Evolutionary conservation across 2,797 vertebrate genomes (phyloP).

Genomic region (Muraenolepis orangiensis): DNA sequence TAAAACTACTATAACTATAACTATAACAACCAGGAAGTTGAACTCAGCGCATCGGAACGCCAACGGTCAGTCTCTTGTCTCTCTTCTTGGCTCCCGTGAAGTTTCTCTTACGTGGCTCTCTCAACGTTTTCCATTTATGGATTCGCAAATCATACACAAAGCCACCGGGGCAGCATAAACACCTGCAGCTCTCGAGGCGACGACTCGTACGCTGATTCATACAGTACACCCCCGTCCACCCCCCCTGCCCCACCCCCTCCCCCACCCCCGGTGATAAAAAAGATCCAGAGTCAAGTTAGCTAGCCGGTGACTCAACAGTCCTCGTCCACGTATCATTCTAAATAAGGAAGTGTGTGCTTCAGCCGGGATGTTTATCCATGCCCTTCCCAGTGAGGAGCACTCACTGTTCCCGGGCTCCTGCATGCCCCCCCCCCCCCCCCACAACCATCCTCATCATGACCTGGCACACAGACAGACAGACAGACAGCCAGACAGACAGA

Average conservation of each 20-base stretch:
- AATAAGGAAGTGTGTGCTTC: constrained; percentile 60
- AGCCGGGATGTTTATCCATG: constrained; percentile 35
- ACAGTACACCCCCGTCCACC: constrained; percentile 3
- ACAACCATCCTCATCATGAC: constrained; percentile 28
- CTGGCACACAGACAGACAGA: constrained; percentile 23
- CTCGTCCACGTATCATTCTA: constrained; percentile 44
- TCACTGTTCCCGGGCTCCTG: constrained; percentile 39
- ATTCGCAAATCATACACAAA: constrained; percentile 17
- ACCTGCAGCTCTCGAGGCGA: constrained; percentile 38
- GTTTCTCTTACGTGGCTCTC: neutral
- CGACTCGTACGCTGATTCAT: constrained; percentile 58
- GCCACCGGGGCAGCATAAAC: constrained; percentile 39
- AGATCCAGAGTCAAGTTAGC: constrained; percentile 11
- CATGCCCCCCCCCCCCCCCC: neutral
- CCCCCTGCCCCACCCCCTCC: no score
- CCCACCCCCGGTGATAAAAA: constrained; percentile 29
- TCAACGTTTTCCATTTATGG: constrained; percentile 59
- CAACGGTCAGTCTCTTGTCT: neutral
- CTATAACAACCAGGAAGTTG: neutral
- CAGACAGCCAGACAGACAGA: no score
- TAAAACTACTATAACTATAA: no score
- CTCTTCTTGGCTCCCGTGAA: neutral
- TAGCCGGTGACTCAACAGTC: constrained; percentile 60
- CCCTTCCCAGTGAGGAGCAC: constrained; percentile 33
- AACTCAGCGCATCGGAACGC: neutral